Evolutionary conservation across 2,888 invertebrate genomes (phyloP), one percentile per base, ranked within the genome.

Genomic region (Melanotus villosus): DNA sequence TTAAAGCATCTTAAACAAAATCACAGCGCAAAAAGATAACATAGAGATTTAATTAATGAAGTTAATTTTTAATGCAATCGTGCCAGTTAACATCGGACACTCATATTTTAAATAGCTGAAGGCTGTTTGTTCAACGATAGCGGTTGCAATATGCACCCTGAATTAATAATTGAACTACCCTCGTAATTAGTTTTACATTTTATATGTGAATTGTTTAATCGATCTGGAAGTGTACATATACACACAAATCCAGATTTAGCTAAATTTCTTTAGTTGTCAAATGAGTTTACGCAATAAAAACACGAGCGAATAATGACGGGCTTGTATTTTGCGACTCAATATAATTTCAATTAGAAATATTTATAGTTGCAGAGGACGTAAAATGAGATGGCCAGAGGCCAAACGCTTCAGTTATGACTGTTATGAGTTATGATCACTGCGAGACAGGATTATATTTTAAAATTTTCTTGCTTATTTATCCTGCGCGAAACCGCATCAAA

Each of bases 81-180:
- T n/a, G n/a, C n/a, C 34, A 12, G 12, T 34, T 12, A 34, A 34
- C 12, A 34, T 12, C 12, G 34, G 34, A n/a, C 34, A 34, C n/a
- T n/a, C n/a, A n/a, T n/a, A n/a, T n/a, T n/a, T n/a, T n/a, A n/a
- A n/a, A n/a, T n/a, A 64, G 32, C 58, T 67, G 32, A n/a, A 26
- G 41, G 75, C 65, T 69, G 57, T 70, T 73, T 75, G 67, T 21
- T 18, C 19, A 21, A 57, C 67, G 70, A 73, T 65, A 60, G 64
- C 68, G 66, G 66, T 64, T 73, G 66, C 72, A 73, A 68, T 74
- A 72, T 73, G 75, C 69, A 67, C 41, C 59, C 36, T 71, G 62
- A 69, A 70, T 73, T 16, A 52, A 52, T 52, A 65, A 72, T 73
- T 62, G 16, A 73, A 19, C 18, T 34, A 23, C 41, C 54, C 59